Conservation (phyloP, 2,797 vertebrate genomes). For the Neosalanx taihuensis region DNA sequence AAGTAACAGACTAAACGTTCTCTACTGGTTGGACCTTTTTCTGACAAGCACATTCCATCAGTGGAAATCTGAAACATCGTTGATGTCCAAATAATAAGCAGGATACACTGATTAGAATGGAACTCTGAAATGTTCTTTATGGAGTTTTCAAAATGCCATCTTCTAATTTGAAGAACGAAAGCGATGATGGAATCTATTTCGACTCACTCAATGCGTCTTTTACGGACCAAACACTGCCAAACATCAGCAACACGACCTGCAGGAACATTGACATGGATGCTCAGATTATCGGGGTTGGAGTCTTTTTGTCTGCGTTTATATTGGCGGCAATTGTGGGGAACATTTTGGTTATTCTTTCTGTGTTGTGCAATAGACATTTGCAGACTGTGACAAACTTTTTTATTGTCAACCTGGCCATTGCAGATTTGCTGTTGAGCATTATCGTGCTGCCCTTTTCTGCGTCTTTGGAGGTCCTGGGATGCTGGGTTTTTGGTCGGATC, state of each 20-base stretch:
- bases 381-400: constrained; percentile 98
- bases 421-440: constrained; percentile 88
- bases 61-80: constrained; percentile 3
- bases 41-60: background rate
- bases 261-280: constrained; percentile 75
- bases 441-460: constrained; percentile 95
- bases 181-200: constrained; percentile 77
- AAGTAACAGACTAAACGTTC: background rate
- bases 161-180: constrained; percentile 81
- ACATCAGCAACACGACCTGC: constrained; percentile 75
- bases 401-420: constrained; percentile 95
- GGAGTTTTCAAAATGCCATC: constrained; percentile 86
- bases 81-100: constrained; percentile 12
- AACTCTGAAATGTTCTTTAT: constrained; percentile 70
- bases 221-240: constrained; percentile 48
- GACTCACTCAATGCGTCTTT: constrained; percentile 60
- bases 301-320: constrained; percentile 88
- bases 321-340: constrained; percentile 90
- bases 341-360: constrained; percentile 94
- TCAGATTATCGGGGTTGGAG: constrained; percentile 82
- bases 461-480: constrained; percentile 91
- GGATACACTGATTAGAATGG: constrained; percentile 40
- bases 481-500: constrained; percentile 93
- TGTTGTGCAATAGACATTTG: constrained; percentile 91
- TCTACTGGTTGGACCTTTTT: background rate